phyloP scores from a whole-genome alignment of 2,113 vertebrate species.

The Rallus limicola region DNA sequence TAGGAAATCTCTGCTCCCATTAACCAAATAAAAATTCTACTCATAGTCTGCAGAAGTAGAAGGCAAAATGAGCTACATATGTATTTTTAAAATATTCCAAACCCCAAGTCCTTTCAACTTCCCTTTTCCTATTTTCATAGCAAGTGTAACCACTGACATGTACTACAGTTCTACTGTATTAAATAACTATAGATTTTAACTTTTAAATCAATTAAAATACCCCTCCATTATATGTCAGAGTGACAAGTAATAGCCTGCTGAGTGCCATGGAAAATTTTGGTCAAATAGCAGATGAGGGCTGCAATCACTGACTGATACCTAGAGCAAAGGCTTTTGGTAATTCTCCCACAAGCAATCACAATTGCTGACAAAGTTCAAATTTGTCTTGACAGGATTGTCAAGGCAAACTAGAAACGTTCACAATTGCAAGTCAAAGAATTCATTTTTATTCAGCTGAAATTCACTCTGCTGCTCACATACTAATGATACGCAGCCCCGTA shows the following conservation, averaged over 20 bases:
- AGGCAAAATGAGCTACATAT: not conserved
- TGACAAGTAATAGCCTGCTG: slow-evolving; percentile 70
- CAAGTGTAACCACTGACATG: not conserved
- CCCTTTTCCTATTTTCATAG: slow-evolving; percentile 12
- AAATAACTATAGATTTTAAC: slow-evolving; percentile 47
- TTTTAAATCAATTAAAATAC: slow-evolving; percentile 66
- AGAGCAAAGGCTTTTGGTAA: slow-evolving; percentile 53
- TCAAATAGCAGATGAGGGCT: slow-evolving; percentile 66
- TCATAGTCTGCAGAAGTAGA: not conserved
- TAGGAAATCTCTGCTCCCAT: not conserved
- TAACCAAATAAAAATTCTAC: not conserved
- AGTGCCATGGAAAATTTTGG: slow-evolving; percentile 71
- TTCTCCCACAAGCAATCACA: slow-evolving; percentile 48
- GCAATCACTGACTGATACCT: slow-evolving; percentile 70
- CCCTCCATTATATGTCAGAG: slow-evolving; percentile 36
- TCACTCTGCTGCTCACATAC: slow-evolving; percentile 16
- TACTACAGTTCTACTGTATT: slow-evolving; percentile 28
- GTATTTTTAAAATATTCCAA: slow-evolving; percentile 10
- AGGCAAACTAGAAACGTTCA: slow-evolving; percentile 59
- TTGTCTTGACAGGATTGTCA: slow-evolving; percentile 64
- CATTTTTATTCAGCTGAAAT: slow-evolving; percentile 58
- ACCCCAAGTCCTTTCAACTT: not conserved
- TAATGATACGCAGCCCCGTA: slow-evolving; percentile 36
- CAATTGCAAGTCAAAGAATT: slow-evolving; percentile 45
- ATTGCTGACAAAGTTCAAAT: slow-evolving; percentile 64